A percentile compares a stretch with the other conserved stretches of the same genome.
Conservation (phyloP, 2,113 vertebrate species). For the Colius striatus region DNA sequence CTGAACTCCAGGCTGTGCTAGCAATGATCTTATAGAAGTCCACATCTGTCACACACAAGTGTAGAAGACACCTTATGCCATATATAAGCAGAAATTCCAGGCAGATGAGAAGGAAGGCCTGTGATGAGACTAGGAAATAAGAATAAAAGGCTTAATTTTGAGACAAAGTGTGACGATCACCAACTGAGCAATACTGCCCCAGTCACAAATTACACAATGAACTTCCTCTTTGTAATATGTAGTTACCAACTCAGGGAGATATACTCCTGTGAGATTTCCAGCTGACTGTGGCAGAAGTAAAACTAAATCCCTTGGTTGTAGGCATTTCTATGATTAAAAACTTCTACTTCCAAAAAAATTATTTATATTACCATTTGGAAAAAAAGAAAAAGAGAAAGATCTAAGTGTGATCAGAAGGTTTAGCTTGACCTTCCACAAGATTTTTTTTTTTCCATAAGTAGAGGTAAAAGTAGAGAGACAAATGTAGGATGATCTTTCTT, state of each 20-base stretch:
- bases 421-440: background rate
- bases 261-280: background rate
- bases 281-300: background rate
- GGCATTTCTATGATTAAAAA: background rate
- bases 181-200: background rate
- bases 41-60: background rate
- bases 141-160: background rate
- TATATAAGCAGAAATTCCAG: background rate
- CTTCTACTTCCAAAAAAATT: background rate
- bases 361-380: background rate
- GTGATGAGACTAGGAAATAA: background rate
- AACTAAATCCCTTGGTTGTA: background rate
- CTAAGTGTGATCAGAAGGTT: background rate
- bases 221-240: background rate
- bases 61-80: background rate
- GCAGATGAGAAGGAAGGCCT: background rate
- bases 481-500: conserved; percentile 42
- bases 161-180: background rate
- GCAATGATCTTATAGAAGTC: background rate
- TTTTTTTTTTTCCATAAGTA: conserved; percentile 34
- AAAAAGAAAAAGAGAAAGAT: background rate
- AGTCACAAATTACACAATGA: background rate
- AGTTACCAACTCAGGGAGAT: background rate
- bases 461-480: conserved; percentile 44
- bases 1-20: background rate